These are phyloP conservation scores for Microdon myrmicae DNA, from an alignment of 2,888 invertebrate species.

Conservation along the genomic window DNA sequence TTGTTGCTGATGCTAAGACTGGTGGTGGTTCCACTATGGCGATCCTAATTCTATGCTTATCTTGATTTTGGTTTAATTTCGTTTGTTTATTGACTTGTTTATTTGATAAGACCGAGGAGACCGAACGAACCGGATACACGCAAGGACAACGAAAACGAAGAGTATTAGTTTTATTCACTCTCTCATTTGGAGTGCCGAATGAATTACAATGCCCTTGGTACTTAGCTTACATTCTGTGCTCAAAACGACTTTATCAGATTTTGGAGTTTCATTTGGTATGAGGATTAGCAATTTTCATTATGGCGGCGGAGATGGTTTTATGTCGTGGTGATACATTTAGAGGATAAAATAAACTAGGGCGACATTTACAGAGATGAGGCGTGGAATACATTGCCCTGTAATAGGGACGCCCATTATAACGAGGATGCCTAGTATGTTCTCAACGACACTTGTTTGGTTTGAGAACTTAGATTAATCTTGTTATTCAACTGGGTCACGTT, in stretches of 20 bases:
- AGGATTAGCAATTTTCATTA: constrained; percentile 29
- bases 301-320: too few species aligned
- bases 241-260: constrained; percentile 21
- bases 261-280: constrained; percentile 9
- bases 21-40: too few species aligned
- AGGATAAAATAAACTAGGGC: too few species aligned
- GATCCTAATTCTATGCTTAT: constrained; percentile 34
- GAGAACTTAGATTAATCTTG: too few species aligned
- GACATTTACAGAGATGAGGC: too few species aligned
- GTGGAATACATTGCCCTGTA: too few species aligned
- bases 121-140: background rate
- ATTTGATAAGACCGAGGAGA: constrained; percentile 22
- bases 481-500: too few species aligned
- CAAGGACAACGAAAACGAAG: constrained; percentile 11
- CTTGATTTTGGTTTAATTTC: constrained; percentile 38
- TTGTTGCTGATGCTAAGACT: too few species aligned
- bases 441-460: too few species aligned
- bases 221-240: constrained; percentile 25
- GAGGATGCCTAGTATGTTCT: too few species aligned
- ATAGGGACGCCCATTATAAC: too few species aligned
- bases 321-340: too few species aligned
- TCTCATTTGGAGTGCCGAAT: constrained; percentile 2
- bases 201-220: constrained; percentile 13
- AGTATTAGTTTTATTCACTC: constrained; percentile 21
- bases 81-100: constrained; percentile 41